A percentile compares a stretch with the other conserved stretches of the same genome.
Conservation (phyloP, 64 coral and sea anemone species). For the Pocillopora damicornis region DNA sequence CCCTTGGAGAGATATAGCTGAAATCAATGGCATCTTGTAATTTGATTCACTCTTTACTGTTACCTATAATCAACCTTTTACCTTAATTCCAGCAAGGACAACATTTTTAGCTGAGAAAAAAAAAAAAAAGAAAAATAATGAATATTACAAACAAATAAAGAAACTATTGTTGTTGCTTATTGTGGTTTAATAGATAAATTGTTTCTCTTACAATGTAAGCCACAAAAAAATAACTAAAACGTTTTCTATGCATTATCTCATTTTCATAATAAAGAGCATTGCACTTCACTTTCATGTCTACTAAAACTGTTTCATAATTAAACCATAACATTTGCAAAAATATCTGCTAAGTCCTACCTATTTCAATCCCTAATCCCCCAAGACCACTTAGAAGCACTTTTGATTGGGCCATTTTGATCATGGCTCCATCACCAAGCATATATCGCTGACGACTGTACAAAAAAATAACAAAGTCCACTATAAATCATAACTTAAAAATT, state of each 20-base stretch:
- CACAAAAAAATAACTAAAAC: too few relatives aligned
- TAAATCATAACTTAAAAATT: not conserved
- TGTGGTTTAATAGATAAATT: too few relatives aligned
- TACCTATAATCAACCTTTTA: not conserved
- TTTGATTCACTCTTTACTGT: too few relatives aligned
- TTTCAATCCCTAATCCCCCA: conserved; percentile 91
- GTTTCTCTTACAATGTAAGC: too few relatives aligned
- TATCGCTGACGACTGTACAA: conserved; percentile 89
- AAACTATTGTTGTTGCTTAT: too few relatives aligned
- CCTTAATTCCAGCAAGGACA: conserved; percentile 96
- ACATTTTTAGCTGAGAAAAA: conserved; percentile 82
- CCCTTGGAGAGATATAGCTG: too few relatives aligned
- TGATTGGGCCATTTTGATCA: conserved; percentile 88
- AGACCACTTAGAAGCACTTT: conserved; percentile 91
- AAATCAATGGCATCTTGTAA: too few relatives aligned
- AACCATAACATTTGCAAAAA: not conserved
- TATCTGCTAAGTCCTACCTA: conserved; percentile 52
- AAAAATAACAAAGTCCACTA: not conserved
- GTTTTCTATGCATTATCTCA: too few relatives aligned
- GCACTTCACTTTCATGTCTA: too few relatives aligned
- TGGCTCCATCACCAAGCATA: conserved; percentile 95
- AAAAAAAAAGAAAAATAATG: too few relatives aligned
- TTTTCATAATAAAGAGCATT: not conserved
- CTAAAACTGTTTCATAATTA: not conserved
- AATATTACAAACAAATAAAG: too few relatives aligned